phyloP scores from a whole-genome alignment of 2,797 vertebrate genomes.

The Yasuhikotakia modesta region DNA sequence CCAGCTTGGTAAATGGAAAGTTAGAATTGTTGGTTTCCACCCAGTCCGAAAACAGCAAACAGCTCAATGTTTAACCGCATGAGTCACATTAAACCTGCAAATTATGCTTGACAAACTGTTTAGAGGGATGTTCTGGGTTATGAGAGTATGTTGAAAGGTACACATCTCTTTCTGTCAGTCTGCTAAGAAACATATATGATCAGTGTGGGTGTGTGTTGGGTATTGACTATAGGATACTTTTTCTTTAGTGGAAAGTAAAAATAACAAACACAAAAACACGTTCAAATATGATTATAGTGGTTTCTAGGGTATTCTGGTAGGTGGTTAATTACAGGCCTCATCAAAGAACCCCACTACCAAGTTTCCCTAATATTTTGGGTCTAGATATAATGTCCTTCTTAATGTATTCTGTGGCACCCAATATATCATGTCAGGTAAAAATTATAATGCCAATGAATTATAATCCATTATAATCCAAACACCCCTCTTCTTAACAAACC shows the following conservation, averaged over 20 bases:
- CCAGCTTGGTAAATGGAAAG: constrained; percentile 22
- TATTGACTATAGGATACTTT: constrained; percentile 19
- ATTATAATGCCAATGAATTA: too few relatives aligned
- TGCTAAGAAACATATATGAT: constrained; percentile 30
- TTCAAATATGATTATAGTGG: neutral
- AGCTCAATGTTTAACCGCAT: constrained; percentile 19
- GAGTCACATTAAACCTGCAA: constrained; percentile 32
- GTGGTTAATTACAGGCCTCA: neutral
- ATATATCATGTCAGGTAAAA: too few relatives aligned
- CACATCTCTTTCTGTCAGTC: constrained; percentile 31
- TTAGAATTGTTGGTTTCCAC: constrained; percentile 27
- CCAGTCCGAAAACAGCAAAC: constrained; percentile 29
- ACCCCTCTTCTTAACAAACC: too few relatives aligned
- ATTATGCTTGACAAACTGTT: constrained; percentile 46
- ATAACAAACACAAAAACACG: neutral
- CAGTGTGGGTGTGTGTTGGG: constrained; percentile 4
- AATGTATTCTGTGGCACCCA: too few relatives aligned
- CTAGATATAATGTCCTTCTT: too few relatives aligned
- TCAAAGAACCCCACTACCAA: neutral
- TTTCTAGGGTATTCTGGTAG: neutral
- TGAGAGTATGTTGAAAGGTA: constrained; percentile 39
- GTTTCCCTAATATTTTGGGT: neutral
- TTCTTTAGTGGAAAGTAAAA: constrained; percentile 4
- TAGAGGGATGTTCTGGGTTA: constrained; percentile 13
- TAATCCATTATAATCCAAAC: too few relatives aligned